phyloP scores from a whole-genome alignment of 2,888 invertebrate genomes.

The Coleophora flavipennella region DNA sequence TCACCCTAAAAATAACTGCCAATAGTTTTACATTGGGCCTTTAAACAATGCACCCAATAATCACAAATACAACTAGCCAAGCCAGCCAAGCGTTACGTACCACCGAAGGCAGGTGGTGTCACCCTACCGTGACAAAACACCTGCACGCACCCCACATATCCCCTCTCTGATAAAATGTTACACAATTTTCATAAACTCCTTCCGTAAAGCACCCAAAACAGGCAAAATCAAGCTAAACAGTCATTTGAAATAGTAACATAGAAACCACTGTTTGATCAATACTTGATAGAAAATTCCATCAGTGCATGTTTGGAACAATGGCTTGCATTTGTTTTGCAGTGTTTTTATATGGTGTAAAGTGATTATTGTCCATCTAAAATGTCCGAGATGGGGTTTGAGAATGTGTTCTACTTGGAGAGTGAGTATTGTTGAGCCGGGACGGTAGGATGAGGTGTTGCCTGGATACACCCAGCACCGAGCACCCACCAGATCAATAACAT shows the following conservation, averaged over 20 bases:
- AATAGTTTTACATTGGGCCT: conserved; percentile 10
- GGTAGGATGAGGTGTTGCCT: conserved; percentile 61
- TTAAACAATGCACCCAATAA: conserved; percentile 21
- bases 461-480: conserved; percentile 52
- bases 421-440: conserved; percentile 47
- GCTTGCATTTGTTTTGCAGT: conserved; percentile 31
- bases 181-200: conserved; percentile 26
- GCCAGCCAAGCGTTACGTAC: conserved; percentile 42
- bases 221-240: conserved; percentile 9
- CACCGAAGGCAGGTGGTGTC: conserved; percentile 55
- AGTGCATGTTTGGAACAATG: conserved; percentile 44
- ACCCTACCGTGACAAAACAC: conserved; percentile 49
- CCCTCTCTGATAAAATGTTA: conserved; percentile 34
- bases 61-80: conserved; percentile 25
- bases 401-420: conserved; percentile 70
- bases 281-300: conserved; percentile 36
- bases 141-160: conserved; percentile 47
- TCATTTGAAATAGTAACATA: conserved; percentile 36
- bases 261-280: conserved; percentile 67
- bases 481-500: conserved; percentile 64
- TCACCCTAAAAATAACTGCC: neutral
- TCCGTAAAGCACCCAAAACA: conserved; percentile 30
- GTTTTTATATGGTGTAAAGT: conserved; percentile 23
- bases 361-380: conserved; percentile 34
- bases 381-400: conserved; percentile 68